Base-by-base conservation (phyloP, 1,140 invertebrate genomes). In the Pachypsylla venusta region DNA sequence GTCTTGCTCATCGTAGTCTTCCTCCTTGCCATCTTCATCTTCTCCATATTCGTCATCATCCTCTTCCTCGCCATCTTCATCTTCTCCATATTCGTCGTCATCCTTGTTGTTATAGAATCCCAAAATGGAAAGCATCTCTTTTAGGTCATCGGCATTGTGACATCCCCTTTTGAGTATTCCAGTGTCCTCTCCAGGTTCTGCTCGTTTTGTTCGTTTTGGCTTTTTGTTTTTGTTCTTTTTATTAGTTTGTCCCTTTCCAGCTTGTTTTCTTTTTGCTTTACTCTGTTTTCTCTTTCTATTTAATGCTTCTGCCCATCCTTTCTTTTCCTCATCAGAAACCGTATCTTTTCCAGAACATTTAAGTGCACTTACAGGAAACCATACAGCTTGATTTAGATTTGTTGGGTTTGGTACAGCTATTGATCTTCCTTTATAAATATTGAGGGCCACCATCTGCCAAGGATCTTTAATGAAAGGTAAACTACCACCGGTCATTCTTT, bases 311-410 rank as follows among this genome's bases (percentile, higher is more conserved):
- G 10, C 30, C 30, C 30, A 35, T 12, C 10, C 30, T 35, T 35
- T 35, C 30, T 35, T 35, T 35, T 35, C 30, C n/a, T 35, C n/a
- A 35, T 7, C 30, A 35, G 30, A 35, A 10, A 35, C 7, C 7
- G 7, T 35, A n/a, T 7, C n/a, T 35, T 35, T 7, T n/a, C 30
- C n/a, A 35, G 30, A 7, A 35, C 30, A 35, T 35, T 35, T 35
- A 7, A 35, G 39, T 2, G 30, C 22, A 22, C 39, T 60, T 16
- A 60, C 53, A 1, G 60, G 60, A 12, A 61, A 61, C 54, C 53
- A 61, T 5, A 61, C 39, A 14, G 59, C 30, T 22, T 56, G 22
- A 19, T 53, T 25, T 7, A 2, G 4, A 24, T 22, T 24, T 1
- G 22, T 24, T 57, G 35, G 2, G 24, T 57, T 53, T 7, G 42